These are phyloP conservation scores for Abrostola tripartita DNA, from an alignment of 2,888 invertebrate genomes.

Conservation along the genomic window DNA sequence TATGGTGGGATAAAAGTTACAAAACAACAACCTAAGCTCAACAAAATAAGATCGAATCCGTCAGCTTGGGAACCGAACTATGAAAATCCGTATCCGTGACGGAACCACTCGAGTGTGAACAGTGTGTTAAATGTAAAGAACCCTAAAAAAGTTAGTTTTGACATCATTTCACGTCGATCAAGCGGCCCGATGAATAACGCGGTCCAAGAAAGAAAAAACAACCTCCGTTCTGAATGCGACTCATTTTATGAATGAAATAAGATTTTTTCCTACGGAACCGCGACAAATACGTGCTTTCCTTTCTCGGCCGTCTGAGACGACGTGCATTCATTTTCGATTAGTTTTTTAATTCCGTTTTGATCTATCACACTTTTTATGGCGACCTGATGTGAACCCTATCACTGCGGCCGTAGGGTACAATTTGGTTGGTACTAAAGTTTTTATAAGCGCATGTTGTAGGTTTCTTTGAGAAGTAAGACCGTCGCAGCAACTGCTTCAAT, in stretches of 20 bases:
- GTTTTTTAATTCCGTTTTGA: conserved; percentile 68
- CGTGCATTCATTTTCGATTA: conserved; percentile 85
- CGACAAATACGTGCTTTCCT: conserved; percentile 88
- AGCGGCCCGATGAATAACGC: conserved; percentile 65
- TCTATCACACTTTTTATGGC: conserved; percentile 59
- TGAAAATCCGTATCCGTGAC: conserved; percentile 72
- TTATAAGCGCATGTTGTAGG: conserved; percentile 64
- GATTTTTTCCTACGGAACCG: conserved; percentile 81
- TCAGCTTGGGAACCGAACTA: conserved; percentile 67
- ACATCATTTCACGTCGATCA: conserved; percentile 87
- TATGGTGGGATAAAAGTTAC: conserved; percentile 34
- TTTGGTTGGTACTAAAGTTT: conserved; percentile 39
- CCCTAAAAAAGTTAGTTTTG: conserved; percentile 66
- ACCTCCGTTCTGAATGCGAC: conserved; percentile 79
- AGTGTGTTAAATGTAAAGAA: conserved; percentile 80
- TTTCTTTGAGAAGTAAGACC: conserved; percentile 70
- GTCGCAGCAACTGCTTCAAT: conserved; percentile 68
- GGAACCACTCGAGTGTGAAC: conserved; percentile 79
- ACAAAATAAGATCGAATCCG: conserved; percentile 56
- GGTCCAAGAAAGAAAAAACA: conserved; percentile 67
- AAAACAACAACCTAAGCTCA: conserved; percentile 44
- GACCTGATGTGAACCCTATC: conserved; percentile 51
- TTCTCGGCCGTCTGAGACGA: conserved; percentile 75
- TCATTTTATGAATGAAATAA: conserved; percentile 88
- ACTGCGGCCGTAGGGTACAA: conserved; percentile 22